Percentiles rank a stretch among this genome's conserved stretches.
phyloP scores from a whole-genome alignment of 2,888 invertebrate genomes.

The Plagodis dolabraria region DNA sequence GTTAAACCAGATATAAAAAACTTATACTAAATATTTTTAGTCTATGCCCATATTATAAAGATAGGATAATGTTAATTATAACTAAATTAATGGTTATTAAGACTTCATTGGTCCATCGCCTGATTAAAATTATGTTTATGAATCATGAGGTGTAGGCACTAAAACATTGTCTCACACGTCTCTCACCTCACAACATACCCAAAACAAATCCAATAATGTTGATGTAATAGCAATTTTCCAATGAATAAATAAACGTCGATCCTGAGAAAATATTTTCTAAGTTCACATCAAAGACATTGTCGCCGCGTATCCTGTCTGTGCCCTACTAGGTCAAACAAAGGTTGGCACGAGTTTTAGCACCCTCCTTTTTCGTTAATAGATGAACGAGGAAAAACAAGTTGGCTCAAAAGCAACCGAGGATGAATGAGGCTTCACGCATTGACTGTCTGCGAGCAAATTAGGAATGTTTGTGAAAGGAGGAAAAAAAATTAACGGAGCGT shows the following conservation, averaged over 20 bases:
- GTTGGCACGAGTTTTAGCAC: constrained; percentile 20
- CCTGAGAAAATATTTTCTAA: constrained; percentile 8
- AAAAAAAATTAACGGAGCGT: constrained; percentile 7
- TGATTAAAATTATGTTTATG: too few species aligned
- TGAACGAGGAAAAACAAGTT: constrained; percentile 26
- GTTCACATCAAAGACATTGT: constrained; percentile 21
- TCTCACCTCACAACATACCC: background rate
- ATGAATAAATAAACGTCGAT: constrained; percentile 18
- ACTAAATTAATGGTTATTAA: too few species aligned
- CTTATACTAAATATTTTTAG: too few species aligned
- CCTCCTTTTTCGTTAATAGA: constrained; percentile 24
- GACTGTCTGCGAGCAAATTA: constrained; percentile 13
- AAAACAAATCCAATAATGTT: constrained; percentile 2
- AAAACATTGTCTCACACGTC: background rate
- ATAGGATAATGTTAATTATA: too few species aligned
- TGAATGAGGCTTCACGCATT: constrained; percentile 18
- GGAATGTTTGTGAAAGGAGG: constrained; percentile 5
- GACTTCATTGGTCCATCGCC: too few species aligned
- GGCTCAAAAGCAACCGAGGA: constrained; percentile 7
- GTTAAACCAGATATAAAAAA: too few species aligned
- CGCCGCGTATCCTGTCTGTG: constrained; percentile 5
- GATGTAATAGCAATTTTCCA: constrained; percentile 11
- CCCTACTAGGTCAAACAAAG: constrained; percentile 24
- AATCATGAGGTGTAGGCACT: too few species aligned
- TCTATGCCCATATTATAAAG: too few species aligned